Evolutionary conservation across 2,888 invertebrate genomes (phyloP).

Genomic region (Tetragonula carbonaria): DNA sequence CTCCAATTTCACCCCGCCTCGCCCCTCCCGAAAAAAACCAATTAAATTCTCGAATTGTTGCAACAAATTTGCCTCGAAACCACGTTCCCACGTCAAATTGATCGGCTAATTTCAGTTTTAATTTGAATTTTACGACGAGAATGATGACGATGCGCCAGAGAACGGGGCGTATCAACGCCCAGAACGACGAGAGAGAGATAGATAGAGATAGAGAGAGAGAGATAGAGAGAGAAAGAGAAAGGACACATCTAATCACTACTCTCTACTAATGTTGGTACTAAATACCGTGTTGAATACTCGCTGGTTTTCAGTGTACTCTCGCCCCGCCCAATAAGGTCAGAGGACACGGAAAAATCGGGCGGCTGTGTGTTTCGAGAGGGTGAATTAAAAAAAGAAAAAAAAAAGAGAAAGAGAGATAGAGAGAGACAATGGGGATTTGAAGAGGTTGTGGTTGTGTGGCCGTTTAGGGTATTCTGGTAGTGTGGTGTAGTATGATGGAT

Average conservation of each 20-base stretch:
- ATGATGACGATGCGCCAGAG: slow-evolving; percentile 17
- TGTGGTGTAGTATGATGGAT: slow-evolving; percentile 55
- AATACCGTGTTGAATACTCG: slow-evolving; percentile 70
- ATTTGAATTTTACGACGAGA: neutral
- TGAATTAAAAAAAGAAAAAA: slow-evolving; percentile 30
- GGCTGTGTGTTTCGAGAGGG: slow-evolving; percentile 32
- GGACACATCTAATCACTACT: slow-evolving; percentile 60
- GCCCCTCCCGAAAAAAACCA: too few relatives aligned
- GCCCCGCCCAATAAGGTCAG: slow-evolving; percentile 75
- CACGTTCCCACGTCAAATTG: neutral
- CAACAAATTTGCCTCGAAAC: neutral
- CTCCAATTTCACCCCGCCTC: neutral
- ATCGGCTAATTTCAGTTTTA: neutral
- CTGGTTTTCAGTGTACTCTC: slow-evolving; percentile 71
- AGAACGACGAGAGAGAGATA: slow-evolving; percentile 32
- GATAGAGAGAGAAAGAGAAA: neutral
- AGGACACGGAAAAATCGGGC: slow-evolving; percentile 64
- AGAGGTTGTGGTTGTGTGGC: neutral
- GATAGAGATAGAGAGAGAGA: too few relatives aligned
- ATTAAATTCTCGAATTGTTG: neutral
- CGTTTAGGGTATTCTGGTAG: neutral
- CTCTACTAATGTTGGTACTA: slow-evolving; percentile 62
- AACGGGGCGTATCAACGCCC: slow-evolving; percentile 58
- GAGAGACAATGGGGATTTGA: neutral
- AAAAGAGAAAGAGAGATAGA: neutral